phyloP scores from a whole-genome alignment of 2,797 vertebrate genomes.

The Centropyge bicolor region DNA sequence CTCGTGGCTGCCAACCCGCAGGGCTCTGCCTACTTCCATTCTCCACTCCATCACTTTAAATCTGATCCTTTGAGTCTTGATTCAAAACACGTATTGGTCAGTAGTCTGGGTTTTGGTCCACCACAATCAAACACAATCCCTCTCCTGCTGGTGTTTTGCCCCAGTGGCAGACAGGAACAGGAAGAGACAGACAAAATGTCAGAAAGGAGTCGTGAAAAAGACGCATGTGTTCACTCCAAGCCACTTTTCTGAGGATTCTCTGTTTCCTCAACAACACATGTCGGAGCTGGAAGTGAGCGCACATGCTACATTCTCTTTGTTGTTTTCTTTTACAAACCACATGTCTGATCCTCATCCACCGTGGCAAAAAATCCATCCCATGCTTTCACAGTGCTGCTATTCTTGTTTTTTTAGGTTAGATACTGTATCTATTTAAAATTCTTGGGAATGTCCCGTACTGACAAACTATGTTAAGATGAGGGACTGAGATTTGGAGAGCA shows the following conservation, averaged over 20 bases:
- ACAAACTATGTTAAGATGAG: constrained; percentile 56
- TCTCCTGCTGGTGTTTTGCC: constrained; percentile 68
- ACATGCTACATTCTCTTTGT: constrained; percentile 63
- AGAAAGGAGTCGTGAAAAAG: constrained; percentile 59
- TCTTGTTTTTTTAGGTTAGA: constrained; percentile 45
- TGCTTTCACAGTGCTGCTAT: constrained; percentile 59
- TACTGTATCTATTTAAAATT: constrained; percentile 52
- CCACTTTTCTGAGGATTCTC: constrained; percentile 57
- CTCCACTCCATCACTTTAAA: constrained; percentile 78
- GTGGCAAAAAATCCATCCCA: constrained; percentile 63
- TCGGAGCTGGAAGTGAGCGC: constrained; percentile 57
- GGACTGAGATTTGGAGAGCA: constrained; percentile 42
- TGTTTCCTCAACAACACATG: constrained; percentile 54
- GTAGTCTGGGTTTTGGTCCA: constrained; percentile 75
- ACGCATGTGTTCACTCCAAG: constrained; percentile 25
- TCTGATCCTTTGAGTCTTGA: constrained; percentile 72
- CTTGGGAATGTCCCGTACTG: constrained; percentile 55
- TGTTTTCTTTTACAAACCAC: constrained; percentile 71
- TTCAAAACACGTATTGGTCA: constrained; percentile 71
- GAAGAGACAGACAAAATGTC: constrained; percentile 58
- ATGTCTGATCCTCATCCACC: constrained; percentile 66
- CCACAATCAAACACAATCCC: constrained; percentile 76
- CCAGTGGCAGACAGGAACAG: constrained; percentile 54
- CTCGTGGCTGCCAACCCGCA: constrained; percentile 77
- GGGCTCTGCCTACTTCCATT: constrained; percentile 80